Evolutionary conservation across 2,888 invertebrate species (phyloP).

Genomic region (Phymatocera aterrima): DNA sequence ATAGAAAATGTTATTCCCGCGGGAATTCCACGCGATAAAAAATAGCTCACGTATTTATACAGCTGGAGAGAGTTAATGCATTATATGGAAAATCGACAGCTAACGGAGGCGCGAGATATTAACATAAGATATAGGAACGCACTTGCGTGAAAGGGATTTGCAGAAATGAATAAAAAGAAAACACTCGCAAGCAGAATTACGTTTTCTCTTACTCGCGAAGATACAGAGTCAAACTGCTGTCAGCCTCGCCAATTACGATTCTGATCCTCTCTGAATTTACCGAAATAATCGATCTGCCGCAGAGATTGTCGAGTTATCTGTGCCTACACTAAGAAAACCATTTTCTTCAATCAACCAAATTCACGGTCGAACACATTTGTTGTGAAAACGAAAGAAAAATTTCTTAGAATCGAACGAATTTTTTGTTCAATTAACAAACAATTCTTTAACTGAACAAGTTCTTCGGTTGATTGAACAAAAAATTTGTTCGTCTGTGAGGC

Average conservation of each 20-base stretch:
- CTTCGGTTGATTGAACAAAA: no score
- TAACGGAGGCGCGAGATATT: not conserved
- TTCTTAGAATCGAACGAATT: no score
- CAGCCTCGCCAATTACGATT: not conserved
- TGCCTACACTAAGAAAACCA: no score
- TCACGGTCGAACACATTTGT: not conserved
- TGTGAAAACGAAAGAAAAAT: no score
- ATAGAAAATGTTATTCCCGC: conserved; percentile 10
- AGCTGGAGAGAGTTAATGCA: not conserved
- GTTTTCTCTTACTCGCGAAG: not conserved
- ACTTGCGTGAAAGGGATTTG: not conserved
- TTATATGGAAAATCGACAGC: not conserved
- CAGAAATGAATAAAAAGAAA: not conserved
- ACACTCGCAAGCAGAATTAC: no score
- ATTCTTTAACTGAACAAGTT: no score
- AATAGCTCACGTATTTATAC: not conserved
- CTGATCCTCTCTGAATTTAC: not conserved
- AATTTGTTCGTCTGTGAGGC: no score
- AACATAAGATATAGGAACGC: not conserved
- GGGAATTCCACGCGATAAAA: conserved; percentile 2
- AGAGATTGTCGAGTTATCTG: not conserved
- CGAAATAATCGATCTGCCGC: not conserved
- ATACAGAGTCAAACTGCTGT: not conserved
- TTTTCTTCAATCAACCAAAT: not conserved
- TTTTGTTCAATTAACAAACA: no score